Percentiles rank a stretch among this genome's conserved stretches.
These are phyloP conservation scores for Helobdella robusta DNA, from an alignment of 2,888 invertebrate species.

Conservation along the genomic window DNA sequence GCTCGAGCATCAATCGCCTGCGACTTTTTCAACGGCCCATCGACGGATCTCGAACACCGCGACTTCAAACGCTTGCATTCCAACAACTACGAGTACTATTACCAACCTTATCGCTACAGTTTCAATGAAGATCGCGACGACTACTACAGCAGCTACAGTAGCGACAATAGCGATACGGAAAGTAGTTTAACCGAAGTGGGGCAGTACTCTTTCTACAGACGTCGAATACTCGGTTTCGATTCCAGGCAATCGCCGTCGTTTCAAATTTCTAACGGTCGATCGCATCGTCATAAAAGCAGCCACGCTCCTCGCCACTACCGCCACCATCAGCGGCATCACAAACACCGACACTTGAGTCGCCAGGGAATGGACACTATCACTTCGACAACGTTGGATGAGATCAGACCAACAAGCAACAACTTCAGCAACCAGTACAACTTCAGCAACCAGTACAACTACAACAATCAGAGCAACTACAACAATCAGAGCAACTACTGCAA, in stretches of 20 bases:
- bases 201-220: constrained; percentile 20
- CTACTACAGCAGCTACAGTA: constrained; percentile 5
- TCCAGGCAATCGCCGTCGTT: constrained; percentile 17
- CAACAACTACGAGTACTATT: neutral
- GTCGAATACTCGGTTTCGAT: constrained; percentile 16
- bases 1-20: no score
- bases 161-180: constrained; percentile 16
- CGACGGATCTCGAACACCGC: neutral
- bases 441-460: no score
- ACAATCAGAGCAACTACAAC: no score
- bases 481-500: no score
- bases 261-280: neutral
- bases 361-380: constrained; percentile 2
- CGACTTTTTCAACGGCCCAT: no score
- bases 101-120: no score
- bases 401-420: no score
- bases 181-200: constrained; percentile 2
- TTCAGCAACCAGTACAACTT: no score
- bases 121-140: neutral
- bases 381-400: no score
- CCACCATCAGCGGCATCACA: constrained; percentile 2
- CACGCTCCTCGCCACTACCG: neutral
- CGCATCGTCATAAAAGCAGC: constrained; percentile 6
- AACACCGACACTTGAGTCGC: neutral
- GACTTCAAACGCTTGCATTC: neutral